Evolutionary conservation across 2,797 vertebrate genomes (phyloP).

Genomic region (Cynodonichthys magdalenae): DNA sequence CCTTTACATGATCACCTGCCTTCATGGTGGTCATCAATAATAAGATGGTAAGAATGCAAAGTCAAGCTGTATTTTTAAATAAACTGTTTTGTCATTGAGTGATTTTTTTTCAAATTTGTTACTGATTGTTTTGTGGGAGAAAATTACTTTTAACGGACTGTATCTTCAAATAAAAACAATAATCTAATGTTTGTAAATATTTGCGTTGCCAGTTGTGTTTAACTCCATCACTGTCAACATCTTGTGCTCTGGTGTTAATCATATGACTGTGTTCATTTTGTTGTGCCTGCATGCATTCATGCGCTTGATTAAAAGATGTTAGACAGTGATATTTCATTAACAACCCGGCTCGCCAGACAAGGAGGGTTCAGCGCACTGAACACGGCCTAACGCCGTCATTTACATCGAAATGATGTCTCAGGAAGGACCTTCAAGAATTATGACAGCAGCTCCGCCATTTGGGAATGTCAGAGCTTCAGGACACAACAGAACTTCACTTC

Average conservation of each 20-base stretch:
- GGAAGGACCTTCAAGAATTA: conserved; percentile 51
- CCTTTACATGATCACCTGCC: no score
- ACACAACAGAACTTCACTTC: conserved; percentile 35
- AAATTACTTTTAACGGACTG: conserved; percentile 21
- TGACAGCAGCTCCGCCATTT: conserved; percentile 39
- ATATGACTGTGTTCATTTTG: conserved; percentile 37
- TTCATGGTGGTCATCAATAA: no score
- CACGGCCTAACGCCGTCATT: conserved; percentile 34
- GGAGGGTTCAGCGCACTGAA: conserved; percentile 22
- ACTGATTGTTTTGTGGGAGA: not conserved
- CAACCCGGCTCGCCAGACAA: conserved; percentile 28
- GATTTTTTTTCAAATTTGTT: no score
- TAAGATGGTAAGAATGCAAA: no score
- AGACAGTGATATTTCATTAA: conserved; percentile 25
- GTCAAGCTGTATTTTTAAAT: no score
- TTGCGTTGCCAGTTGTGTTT: conserved; percentile 28
- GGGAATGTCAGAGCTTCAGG: conserved; percentile 49
- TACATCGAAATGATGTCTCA: conserved; percentile 41
- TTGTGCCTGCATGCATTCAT: conserved; percentile 32
- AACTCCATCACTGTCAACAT: conserved; percentile 35
- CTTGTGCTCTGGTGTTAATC: conserved; percentile 23
- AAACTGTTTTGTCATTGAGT: no score
- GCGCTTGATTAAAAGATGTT: conserved; percentile 54
- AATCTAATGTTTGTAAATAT: conserved; percentile 29
- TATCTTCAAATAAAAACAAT: conserved; percentile 17